Conservation (phyloP, 2,888 invertebrate genomes). For the Amiota mariae region DNA sequence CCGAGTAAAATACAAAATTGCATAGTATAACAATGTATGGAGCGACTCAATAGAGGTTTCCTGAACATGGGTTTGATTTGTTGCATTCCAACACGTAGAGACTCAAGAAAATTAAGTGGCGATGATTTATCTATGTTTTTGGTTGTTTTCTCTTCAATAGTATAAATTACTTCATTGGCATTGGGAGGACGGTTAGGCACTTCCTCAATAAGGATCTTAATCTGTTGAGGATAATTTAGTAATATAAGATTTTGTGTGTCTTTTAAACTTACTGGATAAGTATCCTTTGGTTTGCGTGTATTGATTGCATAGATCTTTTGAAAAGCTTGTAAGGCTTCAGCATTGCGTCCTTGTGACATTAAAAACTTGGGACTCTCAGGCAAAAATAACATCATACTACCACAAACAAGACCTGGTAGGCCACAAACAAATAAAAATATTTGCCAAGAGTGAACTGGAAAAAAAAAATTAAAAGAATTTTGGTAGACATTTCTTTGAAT, state of each 20-base stretch:
- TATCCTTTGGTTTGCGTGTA: slow-evolving; percentile 77
- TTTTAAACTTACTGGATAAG: slow-evolving; percentile 77
- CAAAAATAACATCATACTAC: slow-evolving; percentile 75
- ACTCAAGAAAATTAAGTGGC: slow-evolving; percentile 52
- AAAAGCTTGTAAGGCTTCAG: slow-evolving; percentile 64
- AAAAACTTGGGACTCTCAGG: slow-evolving; percentile 73
- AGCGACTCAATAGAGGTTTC: slow-evolving; percentile 77
- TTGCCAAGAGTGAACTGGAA: slow-evolving; percentile 66
- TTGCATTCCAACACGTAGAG: slow-evolving; percentile 76
- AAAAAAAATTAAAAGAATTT: neutral
- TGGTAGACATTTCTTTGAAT: slow-evolving; percentile 11
- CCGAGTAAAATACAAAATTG: slow-evolving; percentile 80
- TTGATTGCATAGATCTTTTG: slow-evolving; percentile 80
- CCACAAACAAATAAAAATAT: slow-evolving; percentile 76
- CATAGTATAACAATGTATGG: slow-evolving; percentile 78
- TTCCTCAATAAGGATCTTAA: slow-evolving; percentile 62
- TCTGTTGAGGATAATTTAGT: slow-evolving; percentile 45
- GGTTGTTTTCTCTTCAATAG: slow-evolving; percentile 53
- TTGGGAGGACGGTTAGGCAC: slow-evolving; percentile 56
- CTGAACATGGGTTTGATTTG: slow-evolving; percentile 81
- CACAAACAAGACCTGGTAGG: slow-evolving; percentile 80
- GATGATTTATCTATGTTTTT: neutral
- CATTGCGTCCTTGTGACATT: slow-evolving; percentile 68
- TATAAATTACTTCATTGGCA: slow-evolving; percentile 54
- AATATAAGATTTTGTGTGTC: neutral